A percentile compares a stretch with the other conserved stretches of the same genome.
phyloP scores from a whole-genome alignment of 1,140 invertebrate species.

The Lutraria rhynchaena region DNA sequence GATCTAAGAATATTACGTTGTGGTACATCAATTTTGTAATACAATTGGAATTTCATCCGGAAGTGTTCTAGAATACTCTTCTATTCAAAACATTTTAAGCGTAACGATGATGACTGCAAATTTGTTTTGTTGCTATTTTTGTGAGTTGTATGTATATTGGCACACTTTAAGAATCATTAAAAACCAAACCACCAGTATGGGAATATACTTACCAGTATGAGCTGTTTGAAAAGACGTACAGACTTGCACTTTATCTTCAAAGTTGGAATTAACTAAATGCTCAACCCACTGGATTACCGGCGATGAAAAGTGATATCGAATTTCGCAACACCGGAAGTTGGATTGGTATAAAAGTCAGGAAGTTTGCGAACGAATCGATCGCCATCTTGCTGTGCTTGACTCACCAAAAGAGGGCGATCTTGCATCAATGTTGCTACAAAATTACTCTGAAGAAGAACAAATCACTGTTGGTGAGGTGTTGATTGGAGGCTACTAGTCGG shows the following conservation, averaged over 20 bases:
- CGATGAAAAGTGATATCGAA: slow-evolving; percentile 43
- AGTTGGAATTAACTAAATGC: slow-evolving; percentile 27
- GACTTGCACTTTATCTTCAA: not conserved
- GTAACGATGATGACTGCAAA: no score
- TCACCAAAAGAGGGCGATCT: slow-evolving; percentile 29
- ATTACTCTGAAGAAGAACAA: not conserved
- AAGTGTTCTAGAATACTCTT: no score
- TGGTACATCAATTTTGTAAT: no score
- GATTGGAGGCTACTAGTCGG: slow-evolving; percentile 41
- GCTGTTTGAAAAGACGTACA: slow-evolving; percentile 30
- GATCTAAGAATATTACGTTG: no score
- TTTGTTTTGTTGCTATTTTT: no score
- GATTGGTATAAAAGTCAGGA: slow-evolving; percentile 49
- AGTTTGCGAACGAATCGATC: slow-evolving; percentile 56
- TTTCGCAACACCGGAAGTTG: slow-evolving; percentile 29
- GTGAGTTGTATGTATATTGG: no score
- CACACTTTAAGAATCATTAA: no score
- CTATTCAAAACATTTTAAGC: no score
- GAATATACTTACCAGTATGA: slow-evolving; percentile 42
- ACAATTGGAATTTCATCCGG: no score
- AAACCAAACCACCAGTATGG: slow-evolving; percentile 40
- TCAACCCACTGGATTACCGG: slow-evolving; percentile 49
- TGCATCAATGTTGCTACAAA: not conserved
- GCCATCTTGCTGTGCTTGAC: slow-evolving; percentile 55
- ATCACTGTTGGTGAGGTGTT: slow-evolving; percentile 27